Evolutionary conservation across 2,888 invertebrate genomes (phyloP).

Genomic region (Callimorpha dominula): DNA sequence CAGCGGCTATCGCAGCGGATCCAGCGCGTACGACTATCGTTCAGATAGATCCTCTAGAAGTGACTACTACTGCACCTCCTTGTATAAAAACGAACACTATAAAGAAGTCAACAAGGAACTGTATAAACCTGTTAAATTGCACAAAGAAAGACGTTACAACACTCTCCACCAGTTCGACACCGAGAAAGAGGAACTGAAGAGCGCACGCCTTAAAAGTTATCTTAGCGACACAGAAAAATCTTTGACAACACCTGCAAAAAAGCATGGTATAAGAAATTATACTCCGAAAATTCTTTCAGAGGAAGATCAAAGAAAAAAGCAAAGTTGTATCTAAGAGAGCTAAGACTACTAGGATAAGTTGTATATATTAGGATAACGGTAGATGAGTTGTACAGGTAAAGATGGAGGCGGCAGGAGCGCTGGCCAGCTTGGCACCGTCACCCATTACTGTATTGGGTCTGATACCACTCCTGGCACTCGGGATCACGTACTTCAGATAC

Average conservation of each 20-base stretch:
- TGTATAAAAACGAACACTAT: constrained; percentile 85
- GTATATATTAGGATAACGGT: constrained; percentile 81
- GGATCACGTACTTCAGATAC: constrained; percentile 93
- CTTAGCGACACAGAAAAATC: constrained; percentile 78
- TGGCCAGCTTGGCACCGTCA: constrained; percentile 87
- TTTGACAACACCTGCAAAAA: constrained; percentile 78
- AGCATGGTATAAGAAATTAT: constrained; percentile 89
- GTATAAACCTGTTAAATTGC: constrained; percentile 83
- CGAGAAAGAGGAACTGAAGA: constrained; percentile 73
- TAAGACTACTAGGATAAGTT: constrained; percentile 80
- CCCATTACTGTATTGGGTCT: constrained; percentile 90
- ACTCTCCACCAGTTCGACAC: constrained; percentile 76
- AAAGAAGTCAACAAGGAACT: constrained; percentile 81
- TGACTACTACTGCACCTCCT: constrained; percentile 79
- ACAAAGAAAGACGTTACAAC: constrained; percentile 81
- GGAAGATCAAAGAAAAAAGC: constrained; percentile 85
- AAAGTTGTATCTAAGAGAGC: constrained; percentile 89
- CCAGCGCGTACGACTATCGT: constrained; percentile 78
- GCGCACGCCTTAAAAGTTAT: constrained; percentile 72
- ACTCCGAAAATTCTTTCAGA: constrained; percentile 90
- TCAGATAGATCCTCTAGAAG: constrained; percentile 77
- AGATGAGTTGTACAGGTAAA: constrained; percentile 73
- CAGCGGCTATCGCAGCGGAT: constrained; percentile 82
- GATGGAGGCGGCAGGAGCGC: constrained; percentile 84
- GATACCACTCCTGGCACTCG: constrained; percentile 93